phyloP scores from a whole-genome alignment of 2,888 invertebrate genomes.

The Seira musarum region DNA sequence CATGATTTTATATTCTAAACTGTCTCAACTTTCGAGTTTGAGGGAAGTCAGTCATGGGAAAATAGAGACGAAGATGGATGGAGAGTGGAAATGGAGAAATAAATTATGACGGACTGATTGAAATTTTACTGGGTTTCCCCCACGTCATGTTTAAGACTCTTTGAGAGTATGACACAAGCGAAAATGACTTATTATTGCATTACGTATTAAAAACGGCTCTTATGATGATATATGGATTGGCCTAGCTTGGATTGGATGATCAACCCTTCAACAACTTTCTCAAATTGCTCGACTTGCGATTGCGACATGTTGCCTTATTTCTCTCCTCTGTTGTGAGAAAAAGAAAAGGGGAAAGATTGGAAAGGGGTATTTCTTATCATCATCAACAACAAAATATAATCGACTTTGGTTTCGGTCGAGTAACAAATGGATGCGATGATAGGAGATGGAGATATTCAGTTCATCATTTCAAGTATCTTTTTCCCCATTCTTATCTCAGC shows the following conservation, averaged over 20 bases:
- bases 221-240: slow-evolving; percentile 8
- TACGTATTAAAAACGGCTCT: slow-evolving; percentile 24
- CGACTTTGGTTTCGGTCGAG: not conserved
- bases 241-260: too few relatives aligned
- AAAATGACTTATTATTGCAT: slow-evolving; percentile 53
- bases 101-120: slow-evolving; percentile 66
- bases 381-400: slow-evolving; percentile 24
- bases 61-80: slow-evolving; percentile 59
- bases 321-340: too few relatives aligned
- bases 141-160: not conserved
- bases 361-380: slow-evolving; percentile 26
- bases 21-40: too few relatives aligned
- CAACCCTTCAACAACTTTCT: slow-evolving; percentile 31
- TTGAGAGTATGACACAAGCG: slow-evolving; percentile 26
- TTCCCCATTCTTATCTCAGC: not conserved
- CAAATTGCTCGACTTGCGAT: too few relatives aligned
- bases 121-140: slow-evolving; percentile 35
- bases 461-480: not conserved
- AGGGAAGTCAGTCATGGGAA: too few relatives aligned
- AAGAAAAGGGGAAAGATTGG: not conserved
- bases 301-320: slow-evolving; percentile 3
- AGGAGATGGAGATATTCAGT: too few relatives aligned
- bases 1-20: too few relatives aligned
- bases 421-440: slow-evolving; percentile 32
- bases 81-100: slow-evolving; percentile 63